Evolutionary conservation across 2,797 vertebrate genomes (phyloP), one percentile per base, ranked within the genome.

Genomic region (Pangasius larnaudii): DNA sequence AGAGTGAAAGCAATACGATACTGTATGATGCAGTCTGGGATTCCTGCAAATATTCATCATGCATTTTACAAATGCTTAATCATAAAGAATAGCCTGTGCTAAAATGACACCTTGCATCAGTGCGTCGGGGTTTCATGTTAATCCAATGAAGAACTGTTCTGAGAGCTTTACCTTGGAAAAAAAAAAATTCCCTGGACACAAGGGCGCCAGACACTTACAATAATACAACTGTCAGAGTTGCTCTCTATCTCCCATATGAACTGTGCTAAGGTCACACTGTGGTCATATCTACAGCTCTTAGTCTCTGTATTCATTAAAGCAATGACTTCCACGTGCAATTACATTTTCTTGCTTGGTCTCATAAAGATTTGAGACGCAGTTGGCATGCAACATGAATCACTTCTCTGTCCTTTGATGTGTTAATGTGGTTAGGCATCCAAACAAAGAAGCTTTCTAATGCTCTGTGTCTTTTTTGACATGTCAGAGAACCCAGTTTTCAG

Each of bases 41-140:
- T 56, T 67, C 6, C 30, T 56, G 4, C 0, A 42, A 69, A 69
- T 16, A 65, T 24, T 33, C 49, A 51, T 61, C 39, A 59, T 63
- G 67, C 39, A 63, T 67, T 86, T 71, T 81, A 63, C 59, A 61
- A 67, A 72, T 63, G 36, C 84, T 11, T 36, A 58, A 58, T 56
- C 77, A 79, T 58, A 58, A 79, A 56, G 51, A 11, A 36, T 79
- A 58, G 19, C 53, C 18, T 36, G 0, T 22, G 77, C 8, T 56
- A 19, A 8, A 56, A 18, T 33, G 16, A 33, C 49, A 36, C 8
- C 58, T 84, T 65, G 24, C 42, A 46, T 84, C 77, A 86, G 59
- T 42, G 27, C 65, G 84, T 86, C 39, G 22, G 49, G 27, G 22
- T 80, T 86, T 82, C 46, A 78, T 88, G 78, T 78, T 69, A 83